phyloP scores from a whole-genome alignment of 2,113 vertebrate genomes.

The Murina feae region DNA sequence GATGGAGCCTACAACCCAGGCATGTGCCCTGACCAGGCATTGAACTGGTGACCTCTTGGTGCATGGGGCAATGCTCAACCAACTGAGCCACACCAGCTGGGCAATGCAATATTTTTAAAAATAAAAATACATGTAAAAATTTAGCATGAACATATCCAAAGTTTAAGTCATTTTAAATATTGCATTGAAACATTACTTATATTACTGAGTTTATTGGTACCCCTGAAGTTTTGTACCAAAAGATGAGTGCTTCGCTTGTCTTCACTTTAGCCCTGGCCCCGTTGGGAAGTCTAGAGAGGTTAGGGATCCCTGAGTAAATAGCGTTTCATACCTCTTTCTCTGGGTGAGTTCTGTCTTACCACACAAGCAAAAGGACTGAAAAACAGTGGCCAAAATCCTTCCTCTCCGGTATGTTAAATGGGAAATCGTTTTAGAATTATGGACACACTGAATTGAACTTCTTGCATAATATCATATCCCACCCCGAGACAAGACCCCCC shows the following conservation, averaged over 20 bases:
- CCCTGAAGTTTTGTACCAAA: background rate
- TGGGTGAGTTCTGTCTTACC: background rate
- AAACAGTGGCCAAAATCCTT: background rate
- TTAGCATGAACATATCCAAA: background rate
- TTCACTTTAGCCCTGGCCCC: background rate
- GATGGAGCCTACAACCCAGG: too few species aligned
- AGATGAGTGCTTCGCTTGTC: background rate
- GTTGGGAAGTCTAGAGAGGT: background rate
- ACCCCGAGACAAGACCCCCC: background rate
- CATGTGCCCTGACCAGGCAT: too few species aligned
- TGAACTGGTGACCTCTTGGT: too few species aligned
- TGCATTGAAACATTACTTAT: background rate
- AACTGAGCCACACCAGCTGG: too few species aligned
- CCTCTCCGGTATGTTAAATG: background rate
- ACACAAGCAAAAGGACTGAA: background rate
- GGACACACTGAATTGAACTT: background rate
- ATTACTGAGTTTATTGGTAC: background rate
- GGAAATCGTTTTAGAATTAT: conserved; percentile 24
- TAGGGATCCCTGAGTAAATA: background rate
- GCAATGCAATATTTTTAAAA: background rate
- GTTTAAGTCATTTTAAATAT: background rate
- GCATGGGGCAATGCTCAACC: too few species aligned
- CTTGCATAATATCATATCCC: background rate
- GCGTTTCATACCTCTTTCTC: background rate
- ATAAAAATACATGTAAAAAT: background rate